Conservation (phyloP, 1,140 invertebrate species). For the Fopius arisanus region DNA sequence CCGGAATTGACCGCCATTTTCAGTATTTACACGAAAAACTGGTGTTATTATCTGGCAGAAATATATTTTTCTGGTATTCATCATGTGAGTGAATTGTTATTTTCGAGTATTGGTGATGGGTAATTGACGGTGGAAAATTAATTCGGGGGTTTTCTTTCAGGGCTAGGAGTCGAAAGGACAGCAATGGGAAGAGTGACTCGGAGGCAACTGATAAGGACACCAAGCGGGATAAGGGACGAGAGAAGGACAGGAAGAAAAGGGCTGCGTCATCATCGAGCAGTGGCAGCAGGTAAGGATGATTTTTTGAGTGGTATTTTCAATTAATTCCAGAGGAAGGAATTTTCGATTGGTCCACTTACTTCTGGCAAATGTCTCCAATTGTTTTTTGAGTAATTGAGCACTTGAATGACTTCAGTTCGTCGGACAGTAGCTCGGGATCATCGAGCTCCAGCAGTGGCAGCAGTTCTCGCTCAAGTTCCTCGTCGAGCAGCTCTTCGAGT, state of each 20-base stretch:
- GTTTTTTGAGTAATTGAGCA: background rate
- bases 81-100: constrained; percentile 12
- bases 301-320: too few species aligned
- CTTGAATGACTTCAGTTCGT: constrained; percentile 65
- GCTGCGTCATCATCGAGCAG: constrained; percentile 80
- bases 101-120: background rate
- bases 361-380: too few species aligned
- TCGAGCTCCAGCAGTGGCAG: constrained; percentile 68
- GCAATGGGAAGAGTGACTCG: constrained; percentile 65
- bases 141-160: constrained; percentile 48
- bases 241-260: constrained; percentile 72
- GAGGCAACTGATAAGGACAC: constrained; percentile 74
- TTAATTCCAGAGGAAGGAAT: background rate
- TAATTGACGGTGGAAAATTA: background rate
- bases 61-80: background rate
- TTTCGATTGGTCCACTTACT: too few species aligned
- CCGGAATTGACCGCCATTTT: constrained; percentile 18
- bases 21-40: constrained; percentile 10
- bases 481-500: constrained; percentile 73
- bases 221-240: constrained; percentile 71
- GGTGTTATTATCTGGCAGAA: background rate
- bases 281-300: constrained; percentile 71
- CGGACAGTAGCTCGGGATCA: constrained; percentile 75
- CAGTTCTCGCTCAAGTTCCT: constrained; percentile 75
- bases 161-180: constrained; percentile 70